These are phyloP conservation scores for Marmota monax DNA, from an alignment of 2,113 vertebrate genomes.

Conservation along the genomic window DNA sequence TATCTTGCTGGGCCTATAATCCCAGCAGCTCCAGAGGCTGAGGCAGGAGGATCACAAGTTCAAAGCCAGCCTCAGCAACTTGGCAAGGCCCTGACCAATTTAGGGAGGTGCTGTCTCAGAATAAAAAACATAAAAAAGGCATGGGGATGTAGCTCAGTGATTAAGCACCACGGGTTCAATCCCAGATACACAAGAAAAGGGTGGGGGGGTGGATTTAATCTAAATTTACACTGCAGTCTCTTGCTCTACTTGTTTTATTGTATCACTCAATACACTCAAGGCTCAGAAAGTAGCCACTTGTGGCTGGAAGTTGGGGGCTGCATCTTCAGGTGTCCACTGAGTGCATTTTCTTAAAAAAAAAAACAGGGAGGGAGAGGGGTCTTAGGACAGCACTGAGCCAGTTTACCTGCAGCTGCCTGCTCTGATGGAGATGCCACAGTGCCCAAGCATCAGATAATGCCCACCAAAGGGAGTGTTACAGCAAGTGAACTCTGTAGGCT, in stretches of 20 bases:
- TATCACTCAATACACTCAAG: neutral
- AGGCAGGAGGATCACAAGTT: too few species aligned
- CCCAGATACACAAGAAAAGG: too few species aligned
- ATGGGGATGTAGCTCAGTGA: too few species aligned
- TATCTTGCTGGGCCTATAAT: too few species aligned
- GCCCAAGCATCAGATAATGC: neutral
- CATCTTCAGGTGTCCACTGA: fast-evolving
- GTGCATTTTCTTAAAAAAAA: neutral
- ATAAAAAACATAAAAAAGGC: too few species aligned
- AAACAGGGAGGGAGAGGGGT: neutral
- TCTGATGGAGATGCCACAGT: neutral
- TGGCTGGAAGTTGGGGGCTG: neutral
- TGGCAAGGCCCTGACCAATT: too few species aligned
- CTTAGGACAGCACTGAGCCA: neutral
- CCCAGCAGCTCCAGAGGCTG: too few species aligned
- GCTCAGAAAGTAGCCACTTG: neutral
- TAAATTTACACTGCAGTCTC: neutral
- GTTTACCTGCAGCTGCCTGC: neutral
- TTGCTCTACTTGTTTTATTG: neutral
- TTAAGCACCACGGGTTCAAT: too few species aligned
- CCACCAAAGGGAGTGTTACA: neutral
- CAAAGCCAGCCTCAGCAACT: too few species aligned
- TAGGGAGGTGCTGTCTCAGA: too few species aligned
- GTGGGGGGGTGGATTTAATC: neutral
- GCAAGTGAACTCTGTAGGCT: fast-evolving